Conservation (phyloP, 2,888 invertebrate genomes). For the Drosophila peninsularis region DNA sequence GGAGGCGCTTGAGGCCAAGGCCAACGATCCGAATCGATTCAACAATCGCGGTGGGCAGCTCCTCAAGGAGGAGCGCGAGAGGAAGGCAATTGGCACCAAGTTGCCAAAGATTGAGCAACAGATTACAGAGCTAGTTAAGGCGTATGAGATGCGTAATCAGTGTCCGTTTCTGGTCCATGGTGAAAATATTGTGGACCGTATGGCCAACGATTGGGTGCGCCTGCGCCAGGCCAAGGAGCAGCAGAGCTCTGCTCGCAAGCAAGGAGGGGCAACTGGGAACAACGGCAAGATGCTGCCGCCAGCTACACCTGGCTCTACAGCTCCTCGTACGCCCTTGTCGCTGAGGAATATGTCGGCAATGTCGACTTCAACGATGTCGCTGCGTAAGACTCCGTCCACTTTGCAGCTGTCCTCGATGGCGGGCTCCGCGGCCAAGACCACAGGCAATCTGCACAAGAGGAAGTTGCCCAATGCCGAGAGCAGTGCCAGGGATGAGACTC, state of each 20-base stretch:
- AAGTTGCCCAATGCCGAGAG: conserved; percentile 42
- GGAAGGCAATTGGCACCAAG: conserved; percentile 90
- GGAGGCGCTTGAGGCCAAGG: conserved; percentile 90
- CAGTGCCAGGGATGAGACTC: conserved; percentile 42
- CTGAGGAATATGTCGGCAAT: conserved; percentile 61
- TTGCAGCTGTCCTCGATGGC: conserved; percentile 43
- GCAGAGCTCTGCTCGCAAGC: conserved; percentile 85
- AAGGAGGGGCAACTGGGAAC: conserved; percentile 34
- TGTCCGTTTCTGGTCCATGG: conserved; percentile 88
- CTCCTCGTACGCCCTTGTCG: conserved; percentile 76
- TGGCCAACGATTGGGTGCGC: conserved; percentile 87
- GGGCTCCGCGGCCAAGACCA: conserved; percentile 40
- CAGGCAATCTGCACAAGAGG: conserved; percentile 71
- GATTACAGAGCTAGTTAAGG: conserved; percentile 86
- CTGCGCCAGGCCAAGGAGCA: conserved; percentile 83
- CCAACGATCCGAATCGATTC: conserved; percentile 92
- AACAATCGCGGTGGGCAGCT: conserved; percentile 95
- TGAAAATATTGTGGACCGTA: conserved; percentile 87
- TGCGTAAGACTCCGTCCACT: conserved; percentile 74
- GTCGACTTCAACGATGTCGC: conserved; percentile 60
- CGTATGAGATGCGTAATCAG: conserved; percentile 86
- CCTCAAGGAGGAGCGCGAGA: conserved; percentile 93
- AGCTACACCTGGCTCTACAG: conserved; percentile 31
- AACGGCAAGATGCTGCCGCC: conserved; percentile 51
- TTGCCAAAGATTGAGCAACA: conserved; percentile 91